Evolutionary conservation across 2,797 vertebrate species (phyloP).

Genomic region (Chaetodon trifasciatus): DNA sequence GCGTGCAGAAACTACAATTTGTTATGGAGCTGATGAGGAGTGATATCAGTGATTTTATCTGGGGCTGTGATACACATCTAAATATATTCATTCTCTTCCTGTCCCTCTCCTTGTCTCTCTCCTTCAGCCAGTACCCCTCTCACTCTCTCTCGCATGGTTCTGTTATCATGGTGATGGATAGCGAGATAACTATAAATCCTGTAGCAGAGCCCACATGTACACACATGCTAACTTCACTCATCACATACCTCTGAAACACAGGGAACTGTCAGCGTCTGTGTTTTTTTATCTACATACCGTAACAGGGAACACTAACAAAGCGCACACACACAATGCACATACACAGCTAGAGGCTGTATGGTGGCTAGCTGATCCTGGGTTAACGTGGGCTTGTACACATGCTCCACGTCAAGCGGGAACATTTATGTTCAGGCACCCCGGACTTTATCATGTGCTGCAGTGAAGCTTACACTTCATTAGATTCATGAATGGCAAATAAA

Average conservation of each 20-base stretch:
- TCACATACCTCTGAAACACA: slow-evolving; percentile 51
- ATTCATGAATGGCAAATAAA: slow-evolving; percentile 46
- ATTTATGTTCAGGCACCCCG: slow-evolving; percentile 38
- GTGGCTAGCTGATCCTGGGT: slow-evolving; percentile 65
- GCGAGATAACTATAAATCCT: slow-evolving; percentile 84
- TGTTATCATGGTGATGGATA: slow-evolving; percentile 81
- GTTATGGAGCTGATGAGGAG: slow-evolving; percentile 61
- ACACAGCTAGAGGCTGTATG: slow-evolving; percentile 43
- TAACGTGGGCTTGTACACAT: slow-evolving; percentile 67
- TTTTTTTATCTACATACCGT: no score
- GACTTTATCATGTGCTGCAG: slow-evolving; percentile 54
- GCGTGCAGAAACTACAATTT: slow-evolving; percentile 74
- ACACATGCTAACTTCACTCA: slow-evolving; percentile 74
- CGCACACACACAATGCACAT: slow-evolving; percentile 9
- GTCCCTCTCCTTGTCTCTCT: slow-evolving; percentile 40
- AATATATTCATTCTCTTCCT: slow-evolving; percentile 64
- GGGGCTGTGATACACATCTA: slow-evolving; percentile 67
- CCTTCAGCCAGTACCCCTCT: slow-evolving; percentile 50
- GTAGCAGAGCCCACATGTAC: slow-evolving; percentile 64
- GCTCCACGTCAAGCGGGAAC: slow-evolving; percentile 66
- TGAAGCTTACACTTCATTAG: slow-evolving; percentile 35
- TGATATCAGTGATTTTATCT: slow-evolving; percentile 74
- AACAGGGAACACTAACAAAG: slow-evolving; percentile 25
- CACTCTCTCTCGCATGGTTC: slow-evolving; percentile 73
- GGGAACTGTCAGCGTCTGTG: no score